phyloP scores from a whole-genome alignment of 2,797 vertebrate genomes.

The Todus mexicanus region DNA sequence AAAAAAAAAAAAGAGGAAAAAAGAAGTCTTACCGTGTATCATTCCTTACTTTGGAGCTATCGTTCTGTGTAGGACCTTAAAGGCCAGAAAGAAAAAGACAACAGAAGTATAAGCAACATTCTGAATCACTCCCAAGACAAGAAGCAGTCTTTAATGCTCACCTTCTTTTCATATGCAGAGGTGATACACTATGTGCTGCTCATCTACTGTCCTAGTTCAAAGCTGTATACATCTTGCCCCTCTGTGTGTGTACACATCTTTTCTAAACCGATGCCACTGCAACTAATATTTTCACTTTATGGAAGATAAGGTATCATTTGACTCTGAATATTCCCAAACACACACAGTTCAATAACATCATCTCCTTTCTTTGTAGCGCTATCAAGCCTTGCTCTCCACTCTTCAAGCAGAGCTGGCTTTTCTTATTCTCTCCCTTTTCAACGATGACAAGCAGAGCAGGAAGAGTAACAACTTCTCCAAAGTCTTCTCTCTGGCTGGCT shows the following conservation, averaged over 20 bases:
- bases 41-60: slow-evolving; percentile 65
- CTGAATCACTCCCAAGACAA: neutral
- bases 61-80: slow-evolving; percentile 74
- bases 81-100: slow-evolving; percentile 46
- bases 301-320: neutral
- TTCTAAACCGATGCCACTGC: neutral
- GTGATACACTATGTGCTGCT: neutral
- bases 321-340: neutral
- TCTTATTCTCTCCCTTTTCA: neutral
- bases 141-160: neutral
- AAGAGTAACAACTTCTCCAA: neutral
- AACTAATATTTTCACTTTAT: neutral
- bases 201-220: neutral
- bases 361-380: neutral
- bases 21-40: slow-evolving; percentile 69
- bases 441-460: neutral
- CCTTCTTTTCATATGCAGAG: neutral
- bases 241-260: neutral
- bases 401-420: neutral
- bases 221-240: neutral
- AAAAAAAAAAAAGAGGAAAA: neutral
- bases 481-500: neutral
- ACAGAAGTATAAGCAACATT: neutral
- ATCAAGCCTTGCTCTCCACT: neutral
- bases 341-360: neutral